Evolutionary conservation across 37 sponge, comb jelly and placozoan species (phyloP).

Genomic region (Agelas oroides): DNA sequence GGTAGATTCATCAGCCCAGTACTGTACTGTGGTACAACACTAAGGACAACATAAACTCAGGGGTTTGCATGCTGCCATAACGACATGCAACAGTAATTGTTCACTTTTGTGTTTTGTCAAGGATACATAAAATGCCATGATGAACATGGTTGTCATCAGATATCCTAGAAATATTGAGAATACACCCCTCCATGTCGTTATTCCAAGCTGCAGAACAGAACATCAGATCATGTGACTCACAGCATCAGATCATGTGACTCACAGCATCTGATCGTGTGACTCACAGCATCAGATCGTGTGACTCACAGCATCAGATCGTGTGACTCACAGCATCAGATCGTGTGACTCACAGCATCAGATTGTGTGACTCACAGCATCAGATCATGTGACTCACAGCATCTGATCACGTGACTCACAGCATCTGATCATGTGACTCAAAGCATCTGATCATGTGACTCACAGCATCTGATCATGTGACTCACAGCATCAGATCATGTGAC

Average conservation of each 20-base stretch:
- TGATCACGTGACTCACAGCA: no score
- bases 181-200: slow-evolving; percentile 42
- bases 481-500: no score
- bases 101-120: neutral
- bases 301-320: neutral
- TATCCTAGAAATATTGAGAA: slow-evolving; percentile 71
- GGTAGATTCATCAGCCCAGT: slow-evolving; percentile 23
- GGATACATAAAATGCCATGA: slow-evolving; percentile 82
- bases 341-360: neutral
- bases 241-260: neutral
- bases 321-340: no score
- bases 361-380: no score
- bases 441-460: neutral
- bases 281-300: slow-evolving; percentile 1
- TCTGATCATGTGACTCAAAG: neutral
- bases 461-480: neutral
- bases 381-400: neutral
- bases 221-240: neutral
- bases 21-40: slow-evolving; percentile 20
- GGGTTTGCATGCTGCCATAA: no score
- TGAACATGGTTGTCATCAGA: slow-evolving; percentile 14
- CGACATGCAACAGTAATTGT: no score
- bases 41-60: neutral
- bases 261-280: slow-evolving; percentile 17
- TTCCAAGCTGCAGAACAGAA: slow-evolving; percentile 37